phyloP scores from a whole-genome alignment of 2,888 invertebrate genomes.

The Plebejus argus region DNA sequence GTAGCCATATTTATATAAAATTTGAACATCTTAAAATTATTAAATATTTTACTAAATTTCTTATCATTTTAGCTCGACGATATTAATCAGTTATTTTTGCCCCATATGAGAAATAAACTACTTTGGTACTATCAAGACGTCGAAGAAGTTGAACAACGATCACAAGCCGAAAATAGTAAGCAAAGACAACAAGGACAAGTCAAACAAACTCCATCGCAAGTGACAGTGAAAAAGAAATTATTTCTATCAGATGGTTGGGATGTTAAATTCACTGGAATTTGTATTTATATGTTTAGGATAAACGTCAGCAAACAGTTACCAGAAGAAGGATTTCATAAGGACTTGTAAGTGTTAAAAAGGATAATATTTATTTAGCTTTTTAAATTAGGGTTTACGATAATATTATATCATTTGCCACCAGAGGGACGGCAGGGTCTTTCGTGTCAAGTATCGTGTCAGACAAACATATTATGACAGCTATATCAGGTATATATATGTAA shows the following conservation, averaged over 20 bases:
- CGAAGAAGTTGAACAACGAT: conserved; percentile 84
- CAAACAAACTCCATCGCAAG: conserved; percentile 67
- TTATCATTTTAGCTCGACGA: conserved; percentile 85
- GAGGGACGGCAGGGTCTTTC: too few relatives aligned
- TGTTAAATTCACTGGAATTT: conserved; percentile 89
- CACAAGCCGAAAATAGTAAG: conserved; percentile 70
- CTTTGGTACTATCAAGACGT: conserved; percentile 95
- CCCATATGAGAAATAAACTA: conserved; percentile 91
- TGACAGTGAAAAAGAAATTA: conserved; percentile 86
- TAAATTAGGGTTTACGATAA: neutral
- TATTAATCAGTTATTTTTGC: conserved; percentile 92
- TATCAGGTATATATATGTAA: too few relatives aligned
- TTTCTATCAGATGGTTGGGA: conserved; percentile 93
- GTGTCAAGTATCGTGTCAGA: too few relatives aligned
- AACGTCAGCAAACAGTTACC: conserved; percentile 92
- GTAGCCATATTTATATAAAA: neutral
- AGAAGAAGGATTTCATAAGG: conserved; percentile 96
- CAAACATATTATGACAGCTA: too few relatives aligned
- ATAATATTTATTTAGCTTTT: neutral
- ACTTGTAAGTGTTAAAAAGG: conserved; percentile 71
- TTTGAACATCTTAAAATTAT: neutral
- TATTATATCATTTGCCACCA: too few relatives aligned
- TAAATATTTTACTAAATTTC: conserved; percentile 16
- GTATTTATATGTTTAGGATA: conserved; percentile 92
- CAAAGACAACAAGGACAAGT: conserved; percentile 70